These are phyloP conservation scores for Poecilia wingei DNA, from an alignment of 2,797 vertebrate species.

Conservation along the genomic window DNA sequence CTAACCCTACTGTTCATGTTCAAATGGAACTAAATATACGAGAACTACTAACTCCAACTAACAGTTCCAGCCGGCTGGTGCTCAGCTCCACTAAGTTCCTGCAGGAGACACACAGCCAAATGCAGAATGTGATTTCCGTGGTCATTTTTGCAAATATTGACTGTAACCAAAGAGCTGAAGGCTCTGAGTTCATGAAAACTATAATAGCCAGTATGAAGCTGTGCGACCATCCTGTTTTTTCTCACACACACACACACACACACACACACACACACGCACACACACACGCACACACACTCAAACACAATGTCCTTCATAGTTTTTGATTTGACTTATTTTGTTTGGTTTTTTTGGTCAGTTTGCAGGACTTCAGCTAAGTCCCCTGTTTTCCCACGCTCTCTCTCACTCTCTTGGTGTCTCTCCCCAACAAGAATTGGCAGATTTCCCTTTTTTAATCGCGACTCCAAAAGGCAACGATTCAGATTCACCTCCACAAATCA, in stretches of 20 bases:
- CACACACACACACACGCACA: constrained; percentile 59
- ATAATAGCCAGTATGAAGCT: constrained; percentile 72
- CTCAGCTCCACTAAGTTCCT: constrained; percentile 57
- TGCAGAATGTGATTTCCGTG: constrained; percentile 55
- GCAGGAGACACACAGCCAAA: constrained; percentile 52
- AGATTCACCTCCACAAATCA: constrained; percentile 58
- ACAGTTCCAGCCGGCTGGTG: constrained; percentile 75
- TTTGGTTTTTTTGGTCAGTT: constrained; percentile 62
- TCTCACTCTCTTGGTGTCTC: constrained; percentile 66
- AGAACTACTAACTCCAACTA: constrained; percentile 77
- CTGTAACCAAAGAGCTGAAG: constrained; percentile 55
- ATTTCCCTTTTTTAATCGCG: constrained; percentile 43
- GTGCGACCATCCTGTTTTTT: constrained; percentile 65
- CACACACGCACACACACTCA: constrained; percentile 61
- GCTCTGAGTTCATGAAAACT: constrained; percentile 69
- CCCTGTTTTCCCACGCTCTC: constrained; percentile 45
- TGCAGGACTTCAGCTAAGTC: constrained; percentile 74
- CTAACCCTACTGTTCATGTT: constrained; percentile 68
- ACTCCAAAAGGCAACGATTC: constrained; percentile 63
- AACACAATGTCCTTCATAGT: constrained; percentile 58
- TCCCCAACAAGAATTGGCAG: constrained; percentile 66
- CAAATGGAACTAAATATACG: constrained; percentile 66
- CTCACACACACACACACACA: constrained; percentile 58
- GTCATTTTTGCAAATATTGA: constrained; percentile 69
- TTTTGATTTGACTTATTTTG: constrained; percentile 47